Conservation (phyloP, 2,113 vertebrate genomes). For the Poicephalus meyeri region DNA sequence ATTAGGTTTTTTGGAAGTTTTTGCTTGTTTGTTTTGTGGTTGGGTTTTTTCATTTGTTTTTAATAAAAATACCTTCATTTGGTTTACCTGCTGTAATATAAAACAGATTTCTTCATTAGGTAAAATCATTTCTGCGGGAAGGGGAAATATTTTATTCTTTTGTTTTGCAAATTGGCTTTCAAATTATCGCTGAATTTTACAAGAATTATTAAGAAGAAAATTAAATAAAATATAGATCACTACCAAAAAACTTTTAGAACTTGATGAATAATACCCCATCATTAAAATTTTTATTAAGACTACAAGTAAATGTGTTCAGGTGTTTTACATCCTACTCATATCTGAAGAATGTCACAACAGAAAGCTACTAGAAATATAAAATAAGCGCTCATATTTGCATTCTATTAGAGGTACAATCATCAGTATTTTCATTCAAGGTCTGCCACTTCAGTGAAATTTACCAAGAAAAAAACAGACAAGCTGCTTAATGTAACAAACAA, state of each 20-base stretch:
- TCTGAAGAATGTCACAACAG: not conserved
- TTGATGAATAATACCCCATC: not conserved
- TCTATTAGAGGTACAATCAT: not conserved
- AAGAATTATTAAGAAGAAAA: not conserved
- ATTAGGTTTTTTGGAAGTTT: not conserved
- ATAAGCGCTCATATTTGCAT: slow-evolving; percentile 4
- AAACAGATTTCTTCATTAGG: not conserved
- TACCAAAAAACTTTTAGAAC: not conserved
- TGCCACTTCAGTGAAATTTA: not conserved
- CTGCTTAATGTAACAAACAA: slow-evolving; percentile 10
- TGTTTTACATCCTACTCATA: not conserved
- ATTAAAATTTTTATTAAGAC: not conserved
- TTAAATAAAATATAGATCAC: not conserved
- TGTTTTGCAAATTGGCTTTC: not conserved
- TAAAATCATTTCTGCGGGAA: not conserved
- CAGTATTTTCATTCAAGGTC: not conserved
- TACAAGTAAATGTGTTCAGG: not conserved
- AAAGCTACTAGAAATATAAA: slow-evolving; percentile 30
- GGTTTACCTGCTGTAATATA: not conserved
- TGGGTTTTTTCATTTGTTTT: not conserved
- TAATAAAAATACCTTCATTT: not conserved
- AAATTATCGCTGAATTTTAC: not conserved
- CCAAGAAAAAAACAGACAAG: not conserved
- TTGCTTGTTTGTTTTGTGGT: rapidly evolving
- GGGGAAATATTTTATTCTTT: not conserved